A percentile compares a stretch with the other conserved stretches of the same genome.
Evolutionary conservation across 2,888 invertebrate genomes (phyloP).

Genomic region (Lepidocyrtinus sp.): DNA sequence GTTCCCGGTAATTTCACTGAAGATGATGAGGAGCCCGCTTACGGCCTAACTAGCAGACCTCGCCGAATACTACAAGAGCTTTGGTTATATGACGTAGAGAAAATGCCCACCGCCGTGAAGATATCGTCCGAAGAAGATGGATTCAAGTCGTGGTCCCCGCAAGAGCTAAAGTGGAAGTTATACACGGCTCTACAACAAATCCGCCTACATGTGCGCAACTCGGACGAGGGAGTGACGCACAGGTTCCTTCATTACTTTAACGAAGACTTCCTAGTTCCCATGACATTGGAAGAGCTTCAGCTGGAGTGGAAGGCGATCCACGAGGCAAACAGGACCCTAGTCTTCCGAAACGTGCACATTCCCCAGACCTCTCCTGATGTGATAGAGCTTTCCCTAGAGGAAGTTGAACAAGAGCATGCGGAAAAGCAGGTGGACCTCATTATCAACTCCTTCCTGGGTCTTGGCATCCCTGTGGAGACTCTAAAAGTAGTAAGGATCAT

Average conservation of each 20-base stretch:
- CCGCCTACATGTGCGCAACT: slow-evolving; percentile 58
- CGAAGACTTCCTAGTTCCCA: slow-evolving; percentile 65
- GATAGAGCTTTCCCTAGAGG: slow-evolving; percentile 65
- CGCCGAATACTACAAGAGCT: slow-evolving; percentile 64
- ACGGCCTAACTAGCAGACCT: slow-evolving; percentile 61
- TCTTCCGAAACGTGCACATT: slow-evolving; percentile 64
- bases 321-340: slow-evolving; percentile 62
- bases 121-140: slow-evolving; percentile 65
- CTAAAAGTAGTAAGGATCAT: slow-evolving; percentile 59
- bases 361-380: slow-evolving; percentile 63
- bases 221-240: slow-evolving; percentile 63
- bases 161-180: slow-evolving; percentile 64
- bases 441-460: slow-evolving; percentile 65
- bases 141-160: slow-evolving; percentile 66
- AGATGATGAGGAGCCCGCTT: slow-evolving; percentile 64
- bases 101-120: slow-evolving; percentile 66
- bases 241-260: slow-evolving; percentile 66
- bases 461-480: slow-evolving; percentile 64
- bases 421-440: slow-evolving; percentile 67
- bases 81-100: slow-evolving; percentile 66
- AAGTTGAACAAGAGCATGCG: slow-evolving; percentile 66
- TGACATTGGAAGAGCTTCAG: slow-evolving; percentile 66
- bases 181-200: slow-evolving; percentile 65
- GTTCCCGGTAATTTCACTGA: slow-evolving; percentile 64
- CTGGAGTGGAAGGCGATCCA: slow-evolving; percentile 65